phyloP scores from a whole-genome alignment of 2,113 vertebrate genomes.

The Menidia beryllina region DNA sequence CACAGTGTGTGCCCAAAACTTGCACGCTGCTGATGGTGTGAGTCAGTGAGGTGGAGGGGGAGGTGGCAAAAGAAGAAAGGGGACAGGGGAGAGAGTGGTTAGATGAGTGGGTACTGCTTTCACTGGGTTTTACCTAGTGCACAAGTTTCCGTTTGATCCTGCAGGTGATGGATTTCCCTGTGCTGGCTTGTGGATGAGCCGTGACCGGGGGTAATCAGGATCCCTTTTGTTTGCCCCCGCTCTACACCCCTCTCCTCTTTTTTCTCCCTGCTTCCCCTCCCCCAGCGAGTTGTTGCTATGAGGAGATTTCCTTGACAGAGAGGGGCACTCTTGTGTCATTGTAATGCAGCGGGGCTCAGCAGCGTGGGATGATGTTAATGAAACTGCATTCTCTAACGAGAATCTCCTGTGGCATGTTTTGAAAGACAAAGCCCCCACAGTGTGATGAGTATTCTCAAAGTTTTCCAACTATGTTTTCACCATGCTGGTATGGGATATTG shows the following conservation, averaged over 20 bases:
- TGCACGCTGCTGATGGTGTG: constrained; percentile 64
- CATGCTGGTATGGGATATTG: constrained; percentile 65
- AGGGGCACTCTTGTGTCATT: constrained; percentile 79
- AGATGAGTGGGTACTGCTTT: constrained; percentile 67
- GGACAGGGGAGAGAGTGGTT: constrained; percentile 52
- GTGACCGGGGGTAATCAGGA: constrained; percentile 74
- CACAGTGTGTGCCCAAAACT: constrained; percentile 78
- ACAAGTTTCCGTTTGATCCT: constrained; percentile 75
- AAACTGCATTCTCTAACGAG: constrained; percentile 80
- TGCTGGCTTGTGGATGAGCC: constrained; percentile 75
- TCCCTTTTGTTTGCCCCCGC: constrained; percentile 72
- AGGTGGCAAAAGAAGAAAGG: constrained; percentile 45
- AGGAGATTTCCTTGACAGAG: constrained; percentile 74
- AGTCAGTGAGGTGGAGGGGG: constrained; percentile 52
- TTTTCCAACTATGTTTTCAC: constrained; percentile 56
- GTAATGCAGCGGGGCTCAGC: constrained; percentile 75
- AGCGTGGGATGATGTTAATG: constrained; percentile 80
- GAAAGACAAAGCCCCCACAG: constrained; percentile 76
- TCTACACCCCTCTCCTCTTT: constrained; percentile 32
- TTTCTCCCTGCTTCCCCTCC: constrained; percentile 54
- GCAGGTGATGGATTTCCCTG: constrained; percentile 77
- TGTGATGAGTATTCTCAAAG: constrained; percentile 49
- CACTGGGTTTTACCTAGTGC: constrained; percentile 70
- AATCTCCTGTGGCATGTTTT: constrained; percentile 74
- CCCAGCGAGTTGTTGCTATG: constrained; percentile 63